Evolutionary conservation across 2,797 vertebrate genomes (phyloP).

Genomic region (Siniperca undulata): DNA sequence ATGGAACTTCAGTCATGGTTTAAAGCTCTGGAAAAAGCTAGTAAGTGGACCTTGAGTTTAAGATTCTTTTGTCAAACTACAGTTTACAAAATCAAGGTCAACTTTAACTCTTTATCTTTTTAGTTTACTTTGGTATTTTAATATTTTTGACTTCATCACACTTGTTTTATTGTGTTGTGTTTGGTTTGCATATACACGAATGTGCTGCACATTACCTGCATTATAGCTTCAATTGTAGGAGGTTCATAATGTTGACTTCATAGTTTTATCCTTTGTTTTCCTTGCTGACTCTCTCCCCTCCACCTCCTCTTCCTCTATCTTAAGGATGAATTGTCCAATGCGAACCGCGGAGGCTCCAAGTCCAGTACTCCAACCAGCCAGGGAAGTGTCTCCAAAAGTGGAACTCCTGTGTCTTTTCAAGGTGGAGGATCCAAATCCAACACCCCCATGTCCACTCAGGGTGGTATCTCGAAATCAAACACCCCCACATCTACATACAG

Average conservation of each 20-base stretch:
- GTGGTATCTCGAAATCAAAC: constrained; percentile 49
- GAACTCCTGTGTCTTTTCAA: constrained; percentile 37
- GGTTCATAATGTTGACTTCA: not conserved
- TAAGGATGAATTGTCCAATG: constrained; percentile 93
- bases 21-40: not conserved
- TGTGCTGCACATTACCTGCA: constrained; percentile 6
- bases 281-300: not conserved
- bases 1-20: not conserved
- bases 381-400: constrained; percentile 53
- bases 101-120: not conserved
- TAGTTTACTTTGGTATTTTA: not conserved
- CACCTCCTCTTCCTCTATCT: constrained; percentile 24
- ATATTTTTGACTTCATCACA: not conserved
- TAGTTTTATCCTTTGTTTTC: not conserved
- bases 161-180: not conserved
- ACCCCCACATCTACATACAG: constrained; percentile 22
- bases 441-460: constrained; percentile 46
- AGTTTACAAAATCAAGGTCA: not conserved
- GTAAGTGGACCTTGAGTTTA: not conserved
- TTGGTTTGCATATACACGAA: not conserved
- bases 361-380: constrained; percentile 52
- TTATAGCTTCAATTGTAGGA: not conserved
- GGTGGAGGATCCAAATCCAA: constrained; percentile 54
- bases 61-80: not conserved
- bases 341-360: constrained; percentile 85